Percentiles rank a stretch among this genome's conserved stretches.
These are phyloP conservation scores for Apodemus sylvaticus DNA, from an alignment of 2,113 vertebrate genomes.

Conservation along the genomic window DNA sequence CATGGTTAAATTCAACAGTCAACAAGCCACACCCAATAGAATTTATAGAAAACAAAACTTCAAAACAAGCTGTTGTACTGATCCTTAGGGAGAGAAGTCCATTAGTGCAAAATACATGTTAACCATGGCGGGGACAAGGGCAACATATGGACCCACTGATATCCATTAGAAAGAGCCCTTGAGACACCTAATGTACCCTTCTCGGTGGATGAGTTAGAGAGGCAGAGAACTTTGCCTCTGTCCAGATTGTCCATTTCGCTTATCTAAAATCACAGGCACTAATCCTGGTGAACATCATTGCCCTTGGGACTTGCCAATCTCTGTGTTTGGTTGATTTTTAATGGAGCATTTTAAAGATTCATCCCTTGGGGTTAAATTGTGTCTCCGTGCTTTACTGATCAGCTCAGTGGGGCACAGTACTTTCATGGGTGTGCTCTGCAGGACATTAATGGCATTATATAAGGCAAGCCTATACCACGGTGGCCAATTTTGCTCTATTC, in stretches of 20 bases:
- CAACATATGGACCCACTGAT: neutral
- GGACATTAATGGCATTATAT: constrained; percentile 43
- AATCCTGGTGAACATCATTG: neutral
- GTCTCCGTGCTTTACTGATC: neutral
- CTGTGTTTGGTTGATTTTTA: constrained; percentile 1
- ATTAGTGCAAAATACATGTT: neutral
- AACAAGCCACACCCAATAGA: neutral
- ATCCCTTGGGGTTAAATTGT: constrained; percentile 28
- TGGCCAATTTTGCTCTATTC: constrained; percentile 20
- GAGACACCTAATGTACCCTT: neutral
- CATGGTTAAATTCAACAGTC: neutral
- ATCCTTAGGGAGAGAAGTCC: neutral
- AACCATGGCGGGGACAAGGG: neutral
- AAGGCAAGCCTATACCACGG: neutral
- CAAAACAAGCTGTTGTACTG: constrained; percentile 13
- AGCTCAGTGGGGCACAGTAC: neutral
- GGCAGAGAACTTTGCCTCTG: neutral
- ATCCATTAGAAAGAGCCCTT: constrained; percentile 13
- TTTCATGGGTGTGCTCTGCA: neutral
- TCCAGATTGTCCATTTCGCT: neutral
- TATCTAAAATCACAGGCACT: constrained; percentile 2
- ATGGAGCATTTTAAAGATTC: constrained; percentile 38
- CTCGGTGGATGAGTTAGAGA: neutral
- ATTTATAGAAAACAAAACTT: constrained; percentile 2
- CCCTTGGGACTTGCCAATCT: neutral